These are phyloP conservation scores for Orchestia grillus DNA, from an alignment of 1,140 invertebrate species.

Conservation along the genomic window DNA sequence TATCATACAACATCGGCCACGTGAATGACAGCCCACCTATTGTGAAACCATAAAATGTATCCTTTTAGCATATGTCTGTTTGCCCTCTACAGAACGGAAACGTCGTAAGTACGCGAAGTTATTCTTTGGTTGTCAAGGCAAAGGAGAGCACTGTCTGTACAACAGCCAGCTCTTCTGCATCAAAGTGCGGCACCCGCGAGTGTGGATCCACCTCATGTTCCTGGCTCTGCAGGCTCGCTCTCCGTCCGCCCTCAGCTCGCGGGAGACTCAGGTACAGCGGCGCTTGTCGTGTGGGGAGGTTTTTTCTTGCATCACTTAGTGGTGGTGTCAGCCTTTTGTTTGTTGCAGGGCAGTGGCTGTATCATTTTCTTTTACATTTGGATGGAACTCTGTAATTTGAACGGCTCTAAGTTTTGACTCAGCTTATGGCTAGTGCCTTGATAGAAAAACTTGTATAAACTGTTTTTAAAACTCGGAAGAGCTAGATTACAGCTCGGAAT, in stretches of 20 bases:
- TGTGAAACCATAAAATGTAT: background rate
- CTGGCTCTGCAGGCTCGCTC: conserved; percentile 88
- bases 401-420: too few species aligned
- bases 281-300: background rate
- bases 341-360: background rate
- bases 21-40: background rate
- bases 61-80: background rate
- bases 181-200: conserved; percentile 86
- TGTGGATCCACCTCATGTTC: conserved; percentile 97
- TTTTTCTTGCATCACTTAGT: too few species aligned
- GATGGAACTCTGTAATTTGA: too few species aligned
- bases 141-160: conserved; percentile 91
- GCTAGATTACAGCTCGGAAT: too few species aligned
- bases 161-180: conserved; percentile 86
- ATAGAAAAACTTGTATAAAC: too few species aligned
- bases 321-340: background rate
- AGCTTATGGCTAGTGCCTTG: too few species aligned
- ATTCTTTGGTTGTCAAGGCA: conserved; percentile 89
- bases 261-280: conserved; percentile 77
- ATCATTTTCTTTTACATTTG: background rate
- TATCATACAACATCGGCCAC: background rate
- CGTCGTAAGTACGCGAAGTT: conserved; percentile 88
- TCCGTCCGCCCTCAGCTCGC: conserved; percentile 83
- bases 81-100: conserved; percentile 78
- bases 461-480: too few species aligned